Conservation (phyloP, 1,140 invertebrate species). For the Brachionus asplanchnoidis region DNA sequence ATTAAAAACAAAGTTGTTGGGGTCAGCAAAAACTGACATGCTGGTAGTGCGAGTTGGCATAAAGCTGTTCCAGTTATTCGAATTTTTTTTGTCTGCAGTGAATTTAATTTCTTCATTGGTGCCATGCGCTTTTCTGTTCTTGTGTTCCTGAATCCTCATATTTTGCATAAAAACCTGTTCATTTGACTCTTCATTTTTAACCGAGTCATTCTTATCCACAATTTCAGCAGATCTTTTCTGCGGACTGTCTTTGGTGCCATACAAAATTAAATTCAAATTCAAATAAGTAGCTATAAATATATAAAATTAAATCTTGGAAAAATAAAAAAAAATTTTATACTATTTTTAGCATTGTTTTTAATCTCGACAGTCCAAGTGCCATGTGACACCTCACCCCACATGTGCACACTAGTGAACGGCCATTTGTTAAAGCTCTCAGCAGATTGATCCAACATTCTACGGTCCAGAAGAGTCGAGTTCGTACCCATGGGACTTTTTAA, state of each 20-base stretch:
- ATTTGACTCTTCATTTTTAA: background rate
- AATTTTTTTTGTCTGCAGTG: background rate
- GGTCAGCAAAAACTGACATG: background rate
- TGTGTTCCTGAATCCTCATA: background rate
- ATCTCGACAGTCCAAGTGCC: constrained; percentile 44
- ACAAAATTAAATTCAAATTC: constrained; percentile 39
- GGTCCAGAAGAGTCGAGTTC: constrained; percentile 45
- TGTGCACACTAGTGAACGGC: constrained; percentile 83
- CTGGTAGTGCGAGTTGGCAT: background rate
- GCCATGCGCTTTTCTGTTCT: background rate
- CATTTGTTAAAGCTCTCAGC: constrained; percentile 48
- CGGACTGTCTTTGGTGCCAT: constrained; percentile 40
- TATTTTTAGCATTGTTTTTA: constrained; percentile 29
- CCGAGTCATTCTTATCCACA: background rate
- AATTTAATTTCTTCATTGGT: background rate
- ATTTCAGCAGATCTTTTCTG: constrained; percentile 6
- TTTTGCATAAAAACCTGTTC: background rate
- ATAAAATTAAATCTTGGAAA: background rate
- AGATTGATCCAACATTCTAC: constrained; percentile 47
- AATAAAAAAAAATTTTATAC: background rate
- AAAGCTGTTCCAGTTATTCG: background rate
- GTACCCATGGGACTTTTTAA: constrained; percentile 47
- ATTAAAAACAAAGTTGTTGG: background rate
- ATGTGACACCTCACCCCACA: constrained; percentile 51
- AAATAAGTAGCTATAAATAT: constrained; percentile 24